Evolutionary conservation across 1,140 invertebrate genomes (phyloP), one percentile per base, ranked within the genome.

Genomic region (Chymomyza costata): DNA sequence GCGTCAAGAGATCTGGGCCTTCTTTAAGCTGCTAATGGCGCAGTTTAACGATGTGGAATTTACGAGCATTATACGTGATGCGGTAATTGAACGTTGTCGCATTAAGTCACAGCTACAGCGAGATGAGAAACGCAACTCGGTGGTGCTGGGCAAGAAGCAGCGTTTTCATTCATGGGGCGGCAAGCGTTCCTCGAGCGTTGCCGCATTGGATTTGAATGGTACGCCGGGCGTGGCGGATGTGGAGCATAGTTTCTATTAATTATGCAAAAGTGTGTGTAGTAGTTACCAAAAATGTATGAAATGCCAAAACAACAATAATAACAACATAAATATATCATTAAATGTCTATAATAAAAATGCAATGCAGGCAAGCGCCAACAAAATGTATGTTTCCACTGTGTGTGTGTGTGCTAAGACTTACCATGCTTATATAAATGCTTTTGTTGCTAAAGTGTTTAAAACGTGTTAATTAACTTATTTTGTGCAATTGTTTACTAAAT

Each of bases 151-250:
- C 37, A 86, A 85, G 51, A 86, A 83, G 47, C 70, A 80, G 31
- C 65, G 73, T 7, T 87, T 87, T 54, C 83, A 86, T 43, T 86
- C 85, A 3, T 87, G 86, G 83, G 81, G 76, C 18, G 83, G 86
- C 37, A 87, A 87, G 41, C 46, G 82, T n/a, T 61, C 82, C 0
- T 52, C 54, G 32, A 11, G n/a, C 21, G 1, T 1, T 31, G 32
- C 17, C 10, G 7, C 41, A 3, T 31, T 56, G 25, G 21, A 25
- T 8, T 25, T 25, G 21, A 25, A 25, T 25, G 21, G 35, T 18
- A 34, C 31, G 3, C 45, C 49, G 6, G 19, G 39, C 13, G 44
- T 44, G 6, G 15, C 52, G 18, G 40, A 10, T 38, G 14, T 57
- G 28, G 64, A 66, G 17, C 64, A 38, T 30, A 58, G 25, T 28